Evolutionary conservation across 1,140 invertebrate genomes (phyloP).

Genomic region (Drosophila elegans): DNA sequence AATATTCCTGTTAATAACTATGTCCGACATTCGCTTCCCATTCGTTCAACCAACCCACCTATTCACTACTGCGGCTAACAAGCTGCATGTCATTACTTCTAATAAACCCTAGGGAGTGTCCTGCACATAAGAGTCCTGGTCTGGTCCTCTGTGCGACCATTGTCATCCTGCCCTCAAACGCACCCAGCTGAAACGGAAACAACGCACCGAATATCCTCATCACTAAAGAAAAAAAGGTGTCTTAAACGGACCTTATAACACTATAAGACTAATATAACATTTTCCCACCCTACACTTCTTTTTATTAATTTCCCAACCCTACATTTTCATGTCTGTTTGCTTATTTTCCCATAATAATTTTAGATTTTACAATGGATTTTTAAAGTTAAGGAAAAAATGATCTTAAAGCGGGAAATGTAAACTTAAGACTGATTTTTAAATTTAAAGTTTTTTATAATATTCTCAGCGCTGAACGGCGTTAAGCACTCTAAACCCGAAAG

Average conservation of each 20-base stretch:
- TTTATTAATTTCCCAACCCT: no score
- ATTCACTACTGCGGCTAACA: conserved; percentile 34
- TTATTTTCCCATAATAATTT: no score
- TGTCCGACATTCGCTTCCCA: conserved; percentile 28
- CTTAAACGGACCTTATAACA: no score
- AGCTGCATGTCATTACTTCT: conserved; percentile 72
- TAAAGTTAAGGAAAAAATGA: no score
- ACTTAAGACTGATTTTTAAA: no score
- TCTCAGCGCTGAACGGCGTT: not conserved
- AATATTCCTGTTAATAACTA: conserved; percentile 49
- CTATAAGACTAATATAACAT: no score
- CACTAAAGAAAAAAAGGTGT: conserved; percentile 10
- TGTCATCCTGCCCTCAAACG: conserved; percentile 28
- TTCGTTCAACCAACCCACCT: not conserved
- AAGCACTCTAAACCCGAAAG: no score
- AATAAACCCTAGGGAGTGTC: conserved; percentile 63
- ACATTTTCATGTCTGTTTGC: no score
- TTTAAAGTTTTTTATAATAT: not conserved
- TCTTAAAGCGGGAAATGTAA: no score
- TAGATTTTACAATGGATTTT: no score
- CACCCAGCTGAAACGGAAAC: conserved; percentile 43
- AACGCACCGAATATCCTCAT: conserved; percentile 25
- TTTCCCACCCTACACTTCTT: no score
- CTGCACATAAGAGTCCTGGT: conserved; percentile 17
- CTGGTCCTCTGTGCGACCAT: conserved; percentile 16